Percentiles rank a stretch among this genome's conserved stretches.
Evolutionary conservation across 1,140 invertebrate genomes (phyloP).

Genomic region (Lepidotrigona ventralis): DNA sequence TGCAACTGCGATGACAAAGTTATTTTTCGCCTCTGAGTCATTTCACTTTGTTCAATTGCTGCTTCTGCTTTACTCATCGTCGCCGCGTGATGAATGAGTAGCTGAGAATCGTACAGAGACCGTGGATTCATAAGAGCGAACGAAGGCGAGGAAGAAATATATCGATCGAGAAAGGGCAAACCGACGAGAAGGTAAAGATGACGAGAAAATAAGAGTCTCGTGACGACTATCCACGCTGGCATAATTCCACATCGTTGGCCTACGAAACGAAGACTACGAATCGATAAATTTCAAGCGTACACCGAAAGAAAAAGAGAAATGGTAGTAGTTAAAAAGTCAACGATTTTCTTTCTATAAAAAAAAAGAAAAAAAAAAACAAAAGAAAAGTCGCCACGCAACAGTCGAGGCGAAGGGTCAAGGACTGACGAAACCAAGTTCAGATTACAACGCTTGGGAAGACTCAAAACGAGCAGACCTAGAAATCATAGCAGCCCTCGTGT

Average conservation of each 20-base stretch:
- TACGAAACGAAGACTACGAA: slow-evolving; percentile 16
- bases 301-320: not conserved
- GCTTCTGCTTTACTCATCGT: not conserved
- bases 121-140: slow-evolving; percentile 20
- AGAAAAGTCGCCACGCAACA: not conserved
- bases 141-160: not conserved
- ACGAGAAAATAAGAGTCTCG: not conserved
- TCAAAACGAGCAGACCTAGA: not conserved
- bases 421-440: slow-evolving; percentile 36
- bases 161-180: not conserved
- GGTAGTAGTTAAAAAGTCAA: slow-evolving; percentile 3
- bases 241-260: slow-evolving; percentile 26
- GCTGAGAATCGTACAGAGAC: slow-evolving; percentile 8
- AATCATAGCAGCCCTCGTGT: not conserved
- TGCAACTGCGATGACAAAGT: not conserved
- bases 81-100: not conserved
- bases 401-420: slow-evolving; percentile 42
- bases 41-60: not conserved
- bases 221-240: not conserved
- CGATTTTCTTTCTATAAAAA: slow-evolving; percentile 4
- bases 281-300: not conserved
- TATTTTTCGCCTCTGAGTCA: slow-evolving; percentile 17
- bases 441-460: slow-evolving; percentile 15
- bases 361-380: not conserved
- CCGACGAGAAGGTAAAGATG: not conserved